A percentile compares a stretch with the other conserved stretches of the same genome.
These are phyloP conservation scores for Sebastes wilsoni DNA, from an alignment of 2,797 vertebrate genomes.

Conservation along the genomic window DNA sequence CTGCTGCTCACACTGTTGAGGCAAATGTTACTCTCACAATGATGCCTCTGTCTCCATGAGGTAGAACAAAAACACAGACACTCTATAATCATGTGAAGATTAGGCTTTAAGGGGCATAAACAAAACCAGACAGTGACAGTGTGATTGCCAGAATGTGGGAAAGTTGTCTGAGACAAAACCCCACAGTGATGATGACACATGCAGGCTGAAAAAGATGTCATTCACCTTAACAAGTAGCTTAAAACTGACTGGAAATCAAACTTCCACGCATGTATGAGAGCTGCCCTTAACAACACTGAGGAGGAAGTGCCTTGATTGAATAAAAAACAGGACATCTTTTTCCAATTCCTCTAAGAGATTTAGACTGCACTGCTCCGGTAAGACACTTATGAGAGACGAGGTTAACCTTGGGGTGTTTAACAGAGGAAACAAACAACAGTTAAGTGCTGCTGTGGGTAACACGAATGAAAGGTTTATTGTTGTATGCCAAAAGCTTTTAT, in stretches of 20 bases:
- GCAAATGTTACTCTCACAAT: slow-evolving; percentile 42
- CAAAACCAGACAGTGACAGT: slow-evolving; percentile 64
- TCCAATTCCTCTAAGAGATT: not conserved
- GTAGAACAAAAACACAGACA: slow-evolving; percentile 68
- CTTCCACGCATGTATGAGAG: not conserved
- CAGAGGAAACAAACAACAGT: not conserved
- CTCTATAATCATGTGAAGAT: slow-evolving; percentile 75
- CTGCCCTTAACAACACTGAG: not conserved
- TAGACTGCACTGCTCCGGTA: not conserved
- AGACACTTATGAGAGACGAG: not conserved
- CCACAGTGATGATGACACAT: slow-evolving; percentile 25
- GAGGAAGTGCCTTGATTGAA: not conserved
- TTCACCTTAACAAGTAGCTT: slow-evolving; percentile 10
- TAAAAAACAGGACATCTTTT: not conserved
- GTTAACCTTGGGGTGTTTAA: not conserved
- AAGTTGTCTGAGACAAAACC: slow-evolving; percentile 54
- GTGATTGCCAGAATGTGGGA: slow-evolving; percentile 65
- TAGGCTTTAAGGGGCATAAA: slow-evolving; percentile 61
- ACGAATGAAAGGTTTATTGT: not conserved
- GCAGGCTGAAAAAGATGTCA: not conserved
- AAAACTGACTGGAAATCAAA: not conserved
- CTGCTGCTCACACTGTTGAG: slow-evolving; percentile 5
- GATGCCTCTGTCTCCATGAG: slow-evolving; percentile 63
- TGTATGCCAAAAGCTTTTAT: not conserved
- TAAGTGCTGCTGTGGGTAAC: not conserved